Conservation (phyloP, 2,888 invertebrate genomes). For the Helleia helle region DNA sequence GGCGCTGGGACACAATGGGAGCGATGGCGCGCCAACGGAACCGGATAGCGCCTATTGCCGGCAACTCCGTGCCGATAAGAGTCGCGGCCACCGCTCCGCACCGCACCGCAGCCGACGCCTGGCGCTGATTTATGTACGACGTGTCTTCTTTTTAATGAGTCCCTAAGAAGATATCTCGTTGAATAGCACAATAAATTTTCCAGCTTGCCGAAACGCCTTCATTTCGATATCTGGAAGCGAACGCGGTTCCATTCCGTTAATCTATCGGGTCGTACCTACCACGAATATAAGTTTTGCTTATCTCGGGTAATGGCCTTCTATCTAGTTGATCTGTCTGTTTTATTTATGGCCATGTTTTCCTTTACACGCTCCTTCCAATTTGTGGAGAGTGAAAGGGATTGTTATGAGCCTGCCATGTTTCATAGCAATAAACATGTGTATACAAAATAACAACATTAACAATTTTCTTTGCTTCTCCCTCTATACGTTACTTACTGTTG, state of each 20-base stretch:
- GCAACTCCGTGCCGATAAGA: slow-evolving; percentile 56
- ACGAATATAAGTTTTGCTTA: slow-evolving; percentile 68
- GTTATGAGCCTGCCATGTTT: slow-evolving; percentile 71
- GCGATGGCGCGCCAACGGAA: slow-evolving; percentile 56
- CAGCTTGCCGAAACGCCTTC: slow-evolving; percentile 57
- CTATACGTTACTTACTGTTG: slow-evolving; percentile 42
- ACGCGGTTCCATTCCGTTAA: slow-evolving; percentile 63
- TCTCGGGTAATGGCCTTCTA: slow-evolving; percentile 70
- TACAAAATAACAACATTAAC: slow-evolving; percentile 67
- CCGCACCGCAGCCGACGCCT: slow-evolving; percentile 34
- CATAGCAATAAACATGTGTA: slow-evolving; percentile 71
- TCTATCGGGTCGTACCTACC: slow-evolving; percentile 60
- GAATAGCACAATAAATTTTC: slow-evolving; percentile 66
- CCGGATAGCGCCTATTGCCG: slow-evolving; percentile 73
- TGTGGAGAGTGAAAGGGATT: slow-evolving; percentile 73
- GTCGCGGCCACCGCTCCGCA: slow-evolving; percentile 38
- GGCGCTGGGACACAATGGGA: slow-evolving; percentile 43
- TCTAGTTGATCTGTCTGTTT: slow-evolving; percentile 72
- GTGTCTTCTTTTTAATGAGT: slow-evolving; percentile 74
- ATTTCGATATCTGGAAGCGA: slow-evolving; percentile 69
- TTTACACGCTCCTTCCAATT: slow-evolving; percentile 72
- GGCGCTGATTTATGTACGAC: slow-evolving; percentile 70
- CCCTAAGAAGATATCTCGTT: slow-evolving; percentile 69
- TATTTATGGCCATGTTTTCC: slow-evolving; percentile 73
- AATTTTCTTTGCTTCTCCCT: slow-evolving; percentile 44